These are phyloP conservation scores for Erebia palarica DNA, from an alignment of 2,888 invertebrate species.

Conservation along the genomic window DNA sequence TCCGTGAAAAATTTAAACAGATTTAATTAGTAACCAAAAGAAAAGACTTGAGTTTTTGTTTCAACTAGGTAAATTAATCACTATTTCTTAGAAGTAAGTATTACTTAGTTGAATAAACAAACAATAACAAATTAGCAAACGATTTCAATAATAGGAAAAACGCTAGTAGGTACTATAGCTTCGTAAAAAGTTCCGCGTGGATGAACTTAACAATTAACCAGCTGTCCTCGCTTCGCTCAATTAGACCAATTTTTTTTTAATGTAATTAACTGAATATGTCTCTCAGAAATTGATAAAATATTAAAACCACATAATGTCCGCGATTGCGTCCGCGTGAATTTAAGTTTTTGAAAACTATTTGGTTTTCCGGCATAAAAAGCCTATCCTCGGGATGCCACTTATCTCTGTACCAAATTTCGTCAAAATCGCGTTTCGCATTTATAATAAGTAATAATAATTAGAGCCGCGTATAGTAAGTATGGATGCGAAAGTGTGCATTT, in stretches of 20 bases:
- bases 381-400: no score
- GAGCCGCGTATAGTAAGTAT: no score
- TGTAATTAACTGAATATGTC: no score
- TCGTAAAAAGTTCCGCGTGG: conserved; percentile 17
- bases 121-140: conserved; percentile 10
- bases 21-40: background rate
- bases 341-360: no score
- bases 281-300: no score
- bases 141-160: conserved; percentile 15
- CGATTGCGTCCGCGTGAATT: no score
- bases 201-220: background rate
- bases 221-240: background rate
- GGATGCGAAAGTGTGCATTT: no score
- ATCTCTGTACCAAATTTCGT: no score
- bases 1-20: background rate
- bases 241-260: background rate
- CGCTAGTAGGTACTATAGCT: background rate
- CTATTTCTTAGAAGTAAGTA: background rate
- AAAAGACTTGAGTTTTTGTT: background rate
- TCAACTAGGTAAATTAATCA: background rate
- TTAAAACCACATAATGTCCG: no score
- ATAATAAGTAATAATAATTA: no score
- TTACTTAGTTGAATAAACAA: conserved; percentile 10
- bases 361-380: no score
- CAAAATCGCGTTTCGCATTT: no score